Evolutionary conservation across 1,140 invertebrate species (phyloP), one percentile per base, ranked within the genome.

Genomic region (Pollicipes pollicipes): DNA sequence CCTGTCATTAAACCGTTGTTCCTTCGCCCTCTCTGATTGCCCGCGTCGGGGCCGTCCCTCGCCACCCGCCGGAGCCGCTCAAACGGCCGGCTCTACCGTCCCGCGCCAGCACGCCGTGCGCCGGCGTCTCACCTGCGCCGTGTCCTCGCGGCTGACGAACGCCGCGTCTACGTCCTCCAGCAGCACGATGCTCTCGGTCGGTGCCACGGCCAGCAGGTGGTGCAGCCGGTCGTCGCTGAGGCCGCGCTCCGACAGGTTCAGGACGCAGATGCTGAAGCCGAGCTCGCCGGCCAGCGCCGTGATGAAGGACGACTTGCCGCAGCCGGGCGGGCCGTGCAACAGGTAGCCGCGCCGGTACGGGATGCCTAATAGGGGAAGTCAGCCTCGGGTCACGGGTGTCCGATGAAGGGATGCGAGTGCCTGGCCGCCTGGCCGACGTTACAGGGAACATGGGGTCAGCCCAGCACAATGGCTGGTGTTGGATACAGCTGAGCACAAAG

Each of bases 91-190:
- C n/a, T n/a, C n/a, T n/a, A n/a, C n/a, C n/a, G n/a, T n/a, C n/a
- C n/a, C n/a, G n/a, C n/a, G n/a, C n/a, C n/a, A n/a, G n/a, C n/a
- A n/a, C n/a, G n/a, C n/a, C n/a, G n/a, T n/a, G n/a, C n/a, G n/a
- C n/a, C n/a, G n/a, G 32, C 32, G 32, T 35, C 32, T 64, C 6
- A 29, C 64, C 64, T 29, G 64, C 30, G 70, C 37, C 0, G 86
- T 85, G 73, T 96, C 88, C 81, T 95, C 91, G 75, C 95, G 83
- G 58, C 89, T 95, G 0, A 88, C 82, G 82, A 99, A 98, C 10
- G 96, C 96, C 64, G 96, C 94, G 83, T 99, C 97, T 70, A 99
- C 87, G 80, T 99, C 97, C 82, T 99, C 97, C 29, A 99, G 82
- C 30, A 99, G 82, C 76, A 99, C 91, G 72, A 99, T 96, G 68